Conservation (phyloP, 2,888 invertebrate genomes). For the Hemaris fuciformis region DNA sequence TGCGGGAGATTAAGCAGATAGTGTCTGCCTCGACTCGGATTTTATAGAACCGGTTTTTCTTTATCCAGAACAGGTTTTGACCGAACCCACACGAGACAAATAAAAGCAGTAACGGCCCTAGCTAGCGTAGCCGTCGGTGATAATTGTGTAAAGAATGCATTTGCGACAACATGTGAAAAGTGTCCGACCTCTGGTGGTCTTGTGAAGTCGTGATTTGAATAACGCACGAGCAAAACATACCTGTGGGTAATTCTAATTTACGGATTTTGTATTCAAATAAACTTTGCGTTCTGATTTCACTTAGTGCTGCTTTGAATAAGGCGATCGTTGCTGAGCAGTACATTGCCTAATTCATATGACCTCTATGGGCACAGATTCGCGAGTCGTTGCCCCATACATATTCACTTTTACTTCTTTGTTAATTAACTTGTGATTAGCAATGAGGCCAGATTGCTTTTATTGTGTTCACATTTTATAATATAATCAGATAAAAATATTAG, state of each 20-base stretch:
- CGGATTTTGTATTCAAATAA: constrained; percentile 14
- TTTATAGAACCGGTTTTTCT: constrained; percentile 47
- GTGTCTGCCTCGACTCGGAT: constrained; percentile 51
- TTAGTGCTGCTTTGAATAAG: constrained; percentile 27
- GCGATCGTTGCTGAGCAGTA: constrained; percentile 25
- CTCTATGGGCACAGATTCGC: background rate
- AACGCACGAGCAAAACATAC: constrained; percentile 23
- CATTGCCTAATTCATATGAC: constrained; percentile 14
- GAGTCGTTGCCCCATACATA: background rate
- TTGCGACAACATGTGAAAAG: constrained; percentile 47
- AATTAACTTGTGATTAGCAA: background rate
- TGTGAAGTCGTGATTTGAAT: constrained; percentile 33
- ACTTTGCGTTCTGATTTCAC: constrained; percentile 24
- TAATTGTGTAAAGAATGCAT: constrained; percentile 64
- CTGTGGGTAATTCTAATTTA: constrained; percentile 23
- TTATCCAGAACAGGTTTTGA: constrained; percentile 50
- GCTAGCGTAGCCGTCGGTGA: constrained; percentile 49
- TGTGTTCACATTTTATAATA: background rate
- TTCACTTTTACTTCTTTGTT: background rate
- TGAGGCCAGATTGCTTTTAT: background rate
- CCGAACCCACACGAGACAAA: constrained; percentile 60
- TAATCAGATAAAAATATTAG: background rate
- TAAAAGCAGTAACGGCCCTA: constrained; percentile 69
- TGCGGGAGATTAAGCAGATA: constrained; percentile 61
- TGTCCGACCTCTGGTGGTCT: constrained; percentile 35